Percentiles rank a stretch among this genome's conserved stretches.
Evolutionary conservation across 1,140 invertebrate genomes (phyloP).

Genomic region (Drosophila hydei): DNA sequence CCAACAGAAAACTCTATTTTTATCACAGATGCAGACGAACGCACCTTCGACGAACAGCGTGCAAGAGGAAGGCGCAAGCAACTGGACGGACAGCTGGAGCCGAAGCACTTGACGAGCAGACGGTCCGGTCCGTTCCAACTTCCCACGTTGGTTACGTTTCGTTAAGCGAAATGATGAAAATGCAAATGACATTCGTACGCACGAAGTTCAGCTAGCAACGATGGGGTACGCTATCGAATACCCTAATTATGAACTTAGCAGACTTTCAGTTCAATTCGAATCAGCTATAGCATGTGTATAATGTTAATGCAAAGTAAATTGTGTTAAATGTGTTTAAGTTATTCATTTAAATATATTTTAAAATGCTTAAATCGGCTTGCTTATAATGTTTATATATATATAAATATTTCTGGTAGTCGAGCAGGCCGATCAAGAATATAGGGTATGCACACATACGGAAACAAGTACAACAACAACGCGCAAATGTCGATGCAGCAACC

Average conservation of each 20-base stretch:
- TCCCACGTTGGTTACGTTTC: slow-evolving; percentile 81
- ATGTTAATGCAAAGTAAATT: background rate
- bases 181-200: slow-evolving; percentile 62
- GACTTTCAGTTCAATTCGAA: too few species aligned
- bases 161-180: slow-evolving; percentile 73
- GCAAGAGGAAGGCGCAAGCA: slow-evolving; percentile 16
- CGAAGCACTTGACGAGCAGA: slow-evolving; percentile 51
- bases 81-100: slow-evolving; percentile 54
- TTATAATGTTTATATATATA: background rate
- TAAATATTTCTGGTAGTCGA: background rate
- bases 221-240: background rate
- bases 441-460: slow-evolving; percentile 38
- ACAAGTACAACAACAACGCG: slow-evolving; percentile 19
- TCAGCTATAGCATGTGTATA: too few species aligned
- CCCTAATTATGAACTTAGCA: slow-evolving; percentile 8
- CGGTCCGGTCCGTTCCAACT: slow-evolving; percentile 42
- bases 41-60: slow-evolving; percentile 7
- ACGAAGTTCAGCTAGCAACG: slow-evolving; percentile 13
- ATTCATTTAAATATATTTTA: background rate
- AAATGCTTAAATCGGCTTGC: background rate
- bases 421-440: slow-evolving; percentile 2
- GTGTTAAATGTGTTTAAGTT: background rate
- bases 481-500: slow-evolving; percentile 61
- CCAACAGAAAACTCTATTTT: slow-evolving; percentile 65
- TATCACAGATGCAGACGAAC: slow-evolving; percentile 59